phyloP scores from a whole-genome alignment of 23 tunicate species.

The Styela clava region DNA sequence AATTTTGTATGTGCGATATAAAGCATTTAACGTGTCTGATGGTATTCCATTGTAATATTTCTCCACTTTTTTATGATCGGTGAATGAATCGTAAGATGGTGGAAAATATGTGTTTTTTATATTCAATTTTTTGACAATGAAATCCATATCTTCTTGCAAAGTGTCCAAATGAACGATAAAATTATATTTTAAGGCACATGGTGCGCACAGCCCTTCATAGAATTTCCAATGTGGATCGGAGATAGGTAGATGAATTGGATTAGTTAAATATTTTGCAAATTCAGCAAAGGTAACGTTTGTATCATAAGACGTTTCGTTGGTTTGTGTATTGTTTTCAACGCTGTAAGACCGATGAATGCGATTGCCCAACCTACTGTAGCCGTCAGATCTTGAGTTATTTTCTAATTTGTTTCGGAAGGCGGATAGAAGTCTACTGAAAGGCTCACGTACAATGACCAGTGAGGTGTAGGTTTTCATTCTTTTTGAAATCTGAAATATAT shows the following conservation, averaged over 20 bases:
- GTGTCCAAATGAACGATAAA: constrained; percentile 17
- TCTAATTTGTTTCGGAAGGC: not conserved
- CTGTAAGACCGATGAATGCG: not conserved
- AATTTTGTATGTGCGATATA: constrained; percentile 3
- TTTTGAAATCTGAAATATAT: not conserved
- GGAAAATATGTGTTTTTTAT: constrained; percentile 2
- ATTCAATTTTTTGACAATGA: not conserved
- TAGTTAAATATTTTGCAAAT: not conserved
- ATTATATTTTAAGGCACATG: constrained; percentile 13
- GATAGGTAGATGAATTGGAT: not conserved
- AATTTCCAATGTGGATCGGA: not conserved
- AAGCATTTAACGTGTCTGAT: not conserved
- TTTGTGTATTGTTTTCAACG: not conserved
- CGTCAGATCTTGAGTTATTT: not conserved
- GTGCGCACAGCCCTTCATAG: constrained; percentile 6
- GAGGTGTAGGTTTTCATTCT: not conserved
- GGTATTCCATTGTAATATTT: not conserved
- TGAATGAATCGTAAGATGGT: not conserved
- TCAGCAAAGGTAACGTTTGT: not conserved
- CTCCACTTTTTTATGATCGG: not conserved
- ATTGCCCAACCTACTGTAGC: not conserved
- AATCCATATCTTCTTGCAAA: constrained; percentile 8
- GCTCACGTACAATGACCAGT: constrained; percentile 13
- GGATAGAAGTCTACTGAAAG: constrained; percentile 8
- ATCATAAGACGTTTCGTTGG: not conserved